A percentile compares a stretch with the other conserved stretches of the same genome.
Conservation (phyloP, 2,888 invertebrate species). For the Gryllus longicercus region DNA sequence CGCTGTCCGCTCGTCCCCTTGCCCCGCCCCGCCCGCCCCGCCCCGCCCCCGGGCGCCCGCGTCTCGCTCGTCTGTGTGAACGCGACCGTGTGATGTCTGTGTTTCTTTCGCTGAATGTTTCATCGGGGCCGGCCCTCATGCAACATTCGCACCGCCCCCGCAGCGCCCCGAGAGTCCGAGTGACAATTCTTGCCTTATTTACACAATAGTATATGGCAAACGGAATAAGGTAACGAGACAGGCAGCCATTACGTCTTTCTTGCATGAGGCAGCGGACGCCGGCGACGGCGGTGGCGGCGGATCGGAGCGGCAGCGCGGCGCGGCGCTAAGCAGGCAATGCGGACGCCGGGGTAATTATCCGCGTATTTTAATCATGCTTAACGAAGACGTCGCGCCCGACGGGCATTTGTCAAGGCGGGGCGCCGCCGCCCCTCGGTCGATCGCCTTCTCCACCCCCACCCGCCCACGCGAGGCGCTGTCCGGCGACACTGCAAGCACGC, state of each 20-base stretch:
- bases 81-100: not conserved
- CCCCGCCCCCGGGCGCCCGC: not conserved
- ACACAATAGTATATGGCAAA: slow-evolving; percentile 2
- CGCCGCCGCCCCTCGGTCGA: not conserved
- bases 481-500: no score
- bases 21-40: not conserved
- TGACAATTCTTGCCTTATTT: not conserved
- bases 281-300: no score
- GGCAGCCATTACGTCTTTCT: slow-evolving; percentile 17
- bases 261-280: not conserved
- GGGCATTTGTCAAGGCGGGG: not conserved
- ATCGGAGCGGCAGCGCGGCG: no score
- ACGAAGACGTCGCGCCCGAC: not conserved
- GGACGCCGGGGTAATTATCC: slow-evolving; percentile 6
- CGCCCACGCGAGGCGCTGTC: not conserved
- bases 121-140: not conserved
- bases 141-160: not conserved
- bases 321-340: not conserved
- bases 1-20: no score
- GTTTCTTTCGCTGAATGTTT: slow-evolving; percentile 17
- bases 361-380: slow-evolving; percentile 8
- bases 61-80: not conserved
- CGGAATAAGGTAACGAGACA: not conserved
- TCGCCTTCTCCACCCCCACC: not conserved
- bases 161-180: not conserved